phyloP scores from a whole-genome alignment of 2,888 invertebrate genomes.

The Colostygia pectinataria region DNA sequence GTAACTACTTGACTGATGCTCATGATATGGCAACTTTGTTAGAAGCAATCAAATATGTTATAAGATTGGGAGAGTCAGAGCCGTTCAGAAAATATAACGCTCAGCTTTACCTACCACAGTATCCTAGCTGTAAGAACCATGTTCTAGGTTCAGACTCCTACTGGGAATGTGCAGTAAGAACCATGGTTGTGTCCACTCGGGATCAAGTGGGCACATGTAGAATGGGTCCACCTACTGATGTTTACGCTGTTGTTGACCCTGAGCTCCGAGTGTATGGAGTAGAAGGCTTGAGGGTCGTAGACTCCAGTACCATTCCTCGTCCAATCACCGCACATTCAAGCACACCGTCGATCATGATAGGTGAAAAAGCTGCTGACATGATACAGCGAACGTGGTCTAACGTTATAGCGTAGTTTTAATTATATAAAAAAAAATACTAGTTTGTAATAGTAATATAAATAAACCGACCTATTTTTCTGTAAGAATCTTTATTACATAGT shows the following conservation, averaged over 20 bases:
- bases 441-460: too few relatives aligned
- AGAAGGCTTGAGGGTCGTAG: conserved; percentile 84
- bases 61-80: conserved; percentile 82
- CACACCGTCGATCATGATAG: conserved; percentile 87
- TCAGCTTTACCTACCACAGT: conserved; percentile 73
- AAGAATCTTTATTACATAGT: conserved; percentile 12
- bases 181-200: conserved; percentile 79
- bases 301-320: conserved; percentile 87
- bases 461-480: conserved; percentile 31
- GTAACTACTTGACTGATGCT: conserved; percentile 89
- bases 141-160: conserved; percentile 84
- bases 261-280: conserved; percentile 85
- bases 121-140: conserved; percentile 78
- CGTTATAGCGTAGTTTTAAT: conserved; percentile 32
- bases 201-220: conserved; percentile 87
- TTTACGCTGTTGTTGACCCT: conserved; percentile 85
- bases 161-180: conserved; percentile 87
- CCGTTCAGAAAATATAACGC: conserved; percentile 84
- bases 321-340: conserved; percentile 85
- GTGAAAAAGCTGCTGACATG: conserved; percentile 88
- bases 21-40: conserved; percentile 83
- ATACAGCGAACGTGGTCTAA: conserved; percentile 83
- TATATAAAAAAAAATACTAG: too few relatives aligned
- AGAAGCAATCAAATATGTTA: conserved; percentile 84
- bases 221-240: conserved; percentile 86